Conservation (phyloP, 2,113 vertebrate species). For the Larimichthys polyactis region DNA sequence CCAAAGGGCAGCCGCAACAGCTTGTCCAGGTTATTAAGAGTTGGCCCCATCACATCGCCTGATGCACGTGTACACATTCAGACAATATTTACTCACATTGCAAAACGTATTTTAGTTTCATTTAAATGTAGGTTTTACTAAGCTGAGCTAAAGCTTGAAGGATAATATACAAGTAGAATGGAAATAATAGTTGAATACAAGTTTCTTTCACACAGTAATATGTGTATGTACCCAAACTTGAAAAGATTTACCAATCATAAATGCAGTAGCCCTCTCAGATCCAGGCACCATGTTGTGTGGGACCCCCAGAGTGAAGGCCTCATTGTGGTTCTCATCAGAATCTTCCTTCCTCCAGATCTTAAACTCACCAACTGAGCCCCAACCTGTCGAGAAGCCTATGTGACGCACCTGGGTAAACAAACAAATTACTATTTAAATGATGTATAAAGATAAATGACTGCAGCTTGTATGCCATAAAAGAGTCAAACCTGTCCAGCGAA, state of each 20-base stretch:
- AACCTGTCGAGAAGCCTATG: slow-evolving; percentile 95
- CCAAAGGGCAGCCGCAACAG: slow-evolving; percentile 92
- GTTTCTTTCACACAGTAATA: neutral
- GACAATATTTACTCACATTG: neutral
- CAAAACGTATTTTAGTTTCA: neutral
- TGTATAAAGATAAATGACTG: neutral
- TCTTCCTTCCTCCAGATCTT: slow-evolving; percentile 96
- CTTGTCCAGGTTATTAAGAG: slow-evolving; percentile 91
- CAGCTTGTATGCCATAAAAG: slow-evolving; percentile 10
- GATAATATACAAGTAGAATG: neutral
- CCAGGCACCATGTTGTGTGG: slow-evolving; percentile 93
- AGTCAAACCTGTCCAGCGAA: slow-evolving; percentile 82
- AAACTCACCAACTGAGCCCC: slow-evolving; percentile 95
- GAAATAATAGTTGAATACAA: neutral
- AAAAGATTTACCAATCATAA: slow-evolving; percentile 88
- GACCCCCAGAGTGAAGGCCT: slow-evolving; percentile 94
- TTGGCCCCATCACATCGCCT: slow-evolving; percentile 97
- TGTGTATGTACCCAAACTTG: neutral
- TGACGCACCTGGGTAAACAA: slow-evolving; percentile 83
- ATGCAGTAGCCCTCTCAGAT: slow-evolving; percentile 91
- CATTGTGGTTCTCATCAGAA: slow-evolving; percentile 95
- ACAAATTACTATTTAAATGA: neutral
- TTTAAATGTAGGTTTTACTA: neutral
- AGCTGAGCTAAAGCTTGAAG: no score
- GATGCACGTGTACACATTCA: slow-evolving; percentile 19